Conservation (phyloP, 1,140 invertebrate genomes). For the Calliphora vicina region DNA sequence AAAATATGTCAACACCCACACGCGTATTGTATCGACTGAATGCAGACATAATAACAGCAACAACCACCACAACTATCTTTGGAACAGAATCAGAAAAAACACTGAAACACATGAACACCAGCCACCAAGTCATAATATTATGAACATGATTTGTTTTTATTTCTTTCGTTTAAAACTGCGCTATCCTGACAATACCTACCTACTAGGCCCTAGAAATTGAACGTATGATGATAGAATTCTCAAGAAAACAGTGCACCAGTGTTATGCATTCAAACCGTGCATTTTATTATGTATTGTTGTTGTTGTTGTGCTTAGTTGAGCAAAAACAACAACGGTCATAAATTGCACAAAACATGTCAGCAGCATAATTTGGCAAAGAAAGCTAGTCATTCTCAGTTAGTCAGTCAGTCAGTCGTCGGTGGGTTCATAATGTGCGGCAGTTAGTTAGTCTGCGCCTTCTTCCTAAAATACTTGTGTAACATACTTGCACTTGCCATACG, state of each 20-base stretch:
- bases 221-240: background rate
- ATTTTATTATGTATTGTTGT: background rate
- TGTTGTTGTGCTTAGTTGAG: background rate
- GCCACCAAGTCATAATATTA: background rate
- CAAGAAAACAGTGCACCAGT: background rate
- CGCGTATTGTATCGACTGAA: background rate
- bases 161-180: background rate
- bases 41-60: background rate
- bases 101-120: background rate
- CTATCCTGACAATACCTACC: background rate
- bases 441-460: background rate
- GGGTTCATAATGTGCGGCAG: background rate
- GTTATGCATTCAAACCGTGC: background rate
- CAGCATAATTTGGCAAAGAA: constrained; percentile 33
- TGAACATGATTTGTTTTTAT: background rate
- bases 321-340: constrained; percentile 16
- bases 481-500: background rate
- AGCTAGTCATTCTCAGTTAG: background rate
- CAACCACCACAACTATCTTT: background rate
- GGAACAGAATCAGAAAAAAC: background rate
- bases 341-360: constrained; percentile 33
- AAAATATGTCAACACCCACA: constrained; percentile 16
- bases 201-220: background rate
- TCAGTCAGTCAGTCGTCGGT: background rate
- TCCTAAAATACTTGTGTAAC: background rate